Evolutionary conservation across 2,113 vertebrate genomes (phyloP).

Genomic region (Phaetusa simplex): DNA sequence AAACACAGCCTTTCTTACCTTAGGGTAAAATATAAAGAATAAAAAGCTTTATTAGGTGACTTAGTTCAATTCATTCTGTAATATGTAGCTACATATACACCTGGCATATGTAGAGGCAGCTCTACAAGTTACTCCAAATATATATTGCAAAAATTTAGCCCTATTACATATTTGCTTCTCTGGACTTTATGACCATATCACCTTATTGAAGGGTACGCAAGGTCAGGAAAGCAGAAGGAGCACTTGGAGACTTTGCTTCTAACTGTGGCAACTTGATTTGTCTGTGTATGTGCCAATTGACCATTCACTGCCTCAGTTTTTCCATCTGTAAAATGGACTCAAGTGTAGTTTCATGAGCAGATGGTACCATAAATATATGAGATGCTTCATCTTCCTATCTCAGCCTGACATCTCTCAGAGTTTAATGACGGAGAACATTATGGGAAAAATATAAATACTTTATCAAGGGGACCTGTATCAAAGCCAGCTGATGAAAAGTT

Average conservation of each 20-base stretch:
- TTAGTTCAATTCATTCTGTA: background rate
- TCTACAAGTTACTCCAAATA: background rate
- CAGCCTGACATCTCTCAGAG: background rate
- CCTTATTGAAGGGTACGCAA: background rate
- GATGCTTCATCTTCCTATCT: background rate
- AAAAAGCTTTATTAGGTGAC: conserved; percentile 1
- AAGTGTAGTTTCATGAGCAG: background rate
- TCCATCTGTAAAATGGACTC: conserved; percentile 36
- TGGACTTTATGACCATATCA: background rate
- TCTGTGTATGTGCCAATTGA: background rate
- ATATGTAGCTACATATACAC: background rate
- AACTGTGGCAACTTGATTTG: background rate
- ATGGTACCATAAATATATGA: background rate
- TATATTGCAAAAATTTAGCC: background rate
- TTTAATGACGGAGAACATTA: background rate
- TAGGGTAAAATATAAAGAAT: background rate
- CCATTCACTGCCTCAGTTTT: conserved; percentile 7
- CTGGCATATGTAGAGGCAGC: background rate
- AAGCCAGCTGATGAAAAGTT: background rate
- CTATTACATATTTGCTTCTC: background rate
- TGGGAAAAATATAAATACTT: background rate
- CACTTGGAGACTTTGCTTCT: conserved; percentile 8
- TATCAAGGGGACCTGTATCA: background rate
- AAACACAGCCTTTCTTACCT: background rate
- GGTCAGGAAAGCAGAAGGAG: conserved; percentile 16